phyloP scores from a whole-genome alignment of 2,797 vertebrate genomes.

The Orientallactaga sibirica region DNA sequence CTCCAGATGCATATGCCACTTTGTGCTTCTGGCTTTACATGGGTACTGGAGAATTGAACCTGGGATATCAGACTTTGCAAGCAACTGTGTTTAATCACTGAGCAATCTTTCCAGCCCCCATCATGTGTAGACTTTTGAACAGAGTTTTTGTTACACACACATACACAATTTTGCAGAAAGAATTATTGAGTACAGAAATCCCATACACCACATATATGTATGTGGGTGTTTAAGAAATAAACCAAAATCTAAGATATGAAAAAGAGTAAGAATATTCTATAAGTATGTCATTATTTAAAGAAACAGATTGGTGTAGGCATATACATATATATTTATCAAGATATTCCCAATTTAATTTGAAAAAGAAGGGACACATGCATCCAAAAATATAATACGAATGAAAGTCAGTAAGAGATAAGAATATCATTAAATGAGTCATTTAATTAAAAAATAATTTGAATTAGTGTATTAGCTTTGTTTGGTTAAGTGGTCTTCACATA shows the following conservation, averaged over 20 bases:
- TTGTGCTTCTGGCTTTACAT: too few relatives aligned
- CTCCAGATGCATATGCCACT: too few relatives aligned
- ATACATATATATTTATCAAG: neutral
- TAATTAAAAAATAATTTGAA: neutral
- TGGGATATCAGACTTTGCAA: too few relatives aligned
- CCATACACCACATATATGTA: neutral
- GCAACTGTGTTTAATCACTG: too few relatives aligned
- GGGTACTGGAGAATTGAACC: too few relatives aligned
- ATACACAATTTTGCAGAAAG: neutral
- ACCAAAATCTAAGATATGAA: slow-evolving; percentile 11
- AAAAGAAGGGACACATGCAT: neutral
- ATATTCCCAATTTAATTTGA: neutral
- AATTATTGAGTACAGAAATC: slow-evolving; percentile 14
- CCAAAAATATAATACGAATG: neutral
- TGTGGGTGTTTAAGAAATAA: neutral
- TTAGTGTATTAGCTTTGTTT: neutral
- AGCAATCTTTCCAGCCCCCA: too few relatives aligned
- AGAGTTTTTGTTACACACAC: too few relatives aligned
- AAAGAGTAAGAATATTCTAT: neutral
- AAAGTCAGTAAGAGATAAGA: neutral
- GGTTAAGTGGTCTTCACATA: neutral
- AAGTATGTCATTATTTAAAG: neutral
- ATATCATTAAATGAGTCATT: neutral
- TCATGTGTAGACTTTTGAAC: too few relatives aligned
- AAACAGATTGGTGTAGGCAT: neutral